phyloP scores from a whole-genome alignment of 2,113 vertebrate genomes.

The Donacobius atricapilla region DNA sequence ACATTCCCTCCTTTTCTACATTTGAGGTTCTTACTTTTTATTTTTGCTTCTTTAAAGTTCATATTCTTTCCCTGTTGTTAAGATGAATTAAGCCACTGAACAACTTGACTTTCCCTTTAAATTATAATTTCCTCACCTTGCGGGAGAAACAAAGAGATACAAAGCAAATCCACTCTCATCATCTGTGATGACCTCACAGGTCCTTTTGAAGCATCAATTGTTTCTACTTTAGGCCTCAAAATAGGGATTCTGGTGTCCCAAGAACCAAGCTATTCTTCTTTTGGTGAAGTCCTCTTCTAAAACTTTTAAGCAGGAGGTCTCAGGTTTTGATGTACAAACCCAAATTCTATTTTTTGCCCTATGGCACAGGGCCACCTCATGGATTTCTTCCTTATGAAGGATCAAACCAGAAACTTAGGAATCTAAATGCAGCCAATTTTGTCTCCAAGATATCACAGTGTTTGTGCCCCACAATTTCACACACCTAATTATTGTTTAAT shows the following conservation, averaged over 20 bases:
- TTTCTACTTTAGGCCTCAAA: neutral
- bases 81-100: neutral
- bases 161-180: neutral
- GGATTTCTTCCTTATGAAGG: neutral
- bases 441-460: neutral
- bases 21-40: neutral
- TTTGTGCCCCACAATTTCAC: neutral
- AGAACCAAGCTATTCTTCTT: neutral
- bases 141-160: neutral
- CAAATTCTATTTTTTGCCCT: neutral
- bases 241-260: neutral
- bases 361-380: neutral
- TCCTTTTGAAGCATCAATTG: neutral
- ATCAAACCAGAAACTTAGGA: neutral
- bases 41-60: neutral
- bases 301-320: neutral
- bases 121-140: neutral
- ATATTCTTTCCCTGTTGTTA: neutral
- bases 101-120: neutral
- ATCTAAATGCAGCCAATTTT: neutral
- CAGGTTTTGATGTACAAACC: neutral
- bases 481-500: neutral
- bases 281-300: neutral
- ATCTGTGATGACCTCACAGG: neutral
- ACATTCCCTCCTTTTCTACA: neutral